phyloP scores from a whole-genome alignment of 2,888 invertebrate species.

The Lottia scabra region DNA sequence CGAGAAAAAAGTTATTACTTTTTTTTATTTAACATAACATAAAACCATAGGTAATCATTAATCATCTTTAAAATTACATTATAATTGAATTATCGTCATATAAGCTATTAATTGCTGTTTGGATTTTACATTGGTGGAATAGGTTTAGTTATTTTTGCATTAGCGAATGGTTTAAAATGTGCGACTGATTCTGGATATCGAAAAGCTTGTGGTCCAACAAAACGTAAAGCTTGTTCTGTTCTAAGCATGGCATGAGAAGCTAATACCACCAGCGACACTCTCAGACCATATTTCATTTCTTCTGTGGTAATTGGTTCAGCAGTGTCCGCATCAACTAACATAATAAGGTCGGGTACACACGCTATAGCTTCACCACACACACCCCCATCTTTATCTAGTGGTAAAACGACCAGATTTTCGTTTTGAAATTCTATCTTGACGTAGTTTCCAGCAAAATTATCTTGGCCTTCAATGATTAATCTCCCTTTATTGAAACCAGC shows the following conservation, averaged over 20 bases:
- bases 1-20: too few relatives aligned
- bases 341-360: slow-evolving; percentile 60
- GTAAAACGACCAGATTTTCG: slow-evolving; percentile 57
- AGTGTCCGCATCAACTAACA: slow-evolving; percentile 54
- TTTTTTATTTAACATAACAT: too few relatives aligned
- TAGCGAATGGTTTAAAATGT: slow-evolving; percentile 33
- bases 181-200: slow-evolving; percentile 40
- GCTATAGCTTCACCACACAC: slow-evolving; percentile 35
- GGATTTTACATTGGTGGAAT: slow-evolving; percentile 23
- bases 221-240: slow-evolving; percentile 42
- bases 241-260: slow-evolving; percentile 44
- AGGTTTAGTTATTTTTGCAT: slow-evolving; percentile 26
- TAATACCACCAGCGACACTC: slow-evolving; percentile 55
- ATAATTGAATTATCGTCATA: too few relatives aligned
- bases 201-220: slow-evolving; percentile 59
- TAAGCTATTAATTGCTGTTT: too few relatives aligned
- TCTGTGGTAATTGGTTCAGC: slow-evolving; percentile 61
- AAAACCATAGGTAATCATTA: too few relatives aligned
- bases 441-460: slow-evolving; percentile 29
- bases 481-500: slow-evolving; percentile 58
- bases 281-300: slow-evolving; percentile 56
- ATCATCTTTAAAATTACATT: too few relatives aligned
- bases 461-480: slow-evolving; percentile 31
- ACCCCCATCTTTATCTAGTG: slow-evolving; percentile 7
- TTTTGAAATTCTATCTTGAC: slow-evolving; percentile 61